These are phyloP conservation scores for Macrotis lagotis DNA, from an alignment of 2,113 vertebrate genomes.

Conservation along the genomic window DNA sequence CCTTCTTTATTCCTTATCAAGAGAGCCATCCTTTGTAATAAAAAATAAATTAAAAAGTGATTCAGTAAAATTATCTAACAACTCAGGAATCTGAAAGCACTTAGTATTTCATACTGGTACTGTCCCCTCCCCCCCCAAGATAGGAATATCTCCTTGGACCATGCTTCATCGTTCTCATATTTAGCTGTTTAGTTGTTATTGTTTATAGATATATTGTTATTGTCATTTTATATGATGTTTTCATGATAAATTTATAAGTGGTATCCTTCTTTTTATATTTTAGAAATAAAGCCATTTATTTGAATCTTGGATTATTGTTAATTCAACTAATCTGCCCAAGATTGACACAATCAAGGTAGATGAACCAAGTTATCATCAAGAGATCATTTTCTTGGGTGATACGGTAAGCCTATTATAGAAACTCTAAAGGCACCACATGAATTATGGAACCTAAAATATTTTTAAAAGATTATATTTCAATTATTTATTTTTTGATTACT, in stretches of 20 bases:
- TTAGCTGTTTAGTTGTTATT: background rate
- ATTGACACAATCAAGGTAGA: conserved; percentile 67
- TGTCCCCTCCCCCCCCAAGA: background rate
- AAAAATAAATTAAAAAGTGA: background rate
- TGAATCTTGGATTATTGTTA: conserved; percentile 68
- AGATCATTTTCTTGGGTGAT: conserved; percentile 44
- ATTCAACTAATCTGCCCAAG: conserved; percentile 61
- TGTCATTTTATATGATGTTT: background rate
- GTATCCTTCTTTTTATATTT: conserved; percentile 52
- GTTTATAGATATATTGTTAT: background rate
- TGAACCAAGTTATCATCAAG: conserved; percentile 59
- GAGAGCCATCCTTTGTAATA: background rate
- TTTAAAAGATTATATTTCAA: background rate
- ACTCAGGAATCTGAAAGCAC: background rate
- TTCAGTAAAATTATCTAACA: background rate
- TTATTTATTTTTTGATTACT: background rate
- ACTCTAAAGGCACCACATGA: background rate
- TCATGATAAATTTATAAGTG: conserved; percentile 24
- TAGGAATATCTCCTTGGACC: background rate
- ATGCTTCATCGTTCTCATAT: background rate
- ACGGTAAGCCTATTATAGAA: conserved; percentile 67
- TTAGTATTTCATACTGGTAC: background rate
- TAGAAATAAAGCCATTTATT: conserved; percentile 72
- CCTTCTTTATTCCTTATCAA: background rate
- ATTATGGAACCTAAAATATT: background rate